Percentiles rank a stretch among this genome's conserved stretches.
Evolutionary conservation across 1,140 invertebrate genomes (phyloP).

Genomic region (Drosophila parvula): DNA sequence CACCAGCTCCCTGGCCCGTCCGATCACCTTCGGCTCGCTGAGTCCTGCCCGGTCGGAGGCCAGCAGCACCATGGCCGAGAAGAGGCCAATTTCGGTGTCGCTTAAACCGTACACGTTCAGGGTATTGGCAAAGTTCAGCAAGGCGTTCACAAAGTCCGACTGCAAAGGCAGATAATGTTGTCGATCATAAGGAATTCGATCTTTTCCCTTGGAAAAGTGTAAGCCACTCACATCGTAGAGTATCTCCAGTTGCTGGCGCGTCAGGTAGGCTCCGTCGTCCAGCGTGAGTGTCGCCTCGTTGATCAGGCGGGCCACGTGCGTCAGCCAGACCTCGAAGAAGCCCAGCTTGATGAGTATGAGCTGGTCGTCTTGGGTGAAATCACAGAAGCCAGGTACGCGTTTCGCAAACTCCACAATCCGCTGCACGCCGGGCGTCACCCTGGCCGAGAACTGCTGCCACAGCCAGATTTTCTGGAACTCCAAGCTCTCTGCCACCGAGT

Average conservation of each 20-base stretch:
- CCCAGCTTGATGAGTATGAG: conserved; percentile 97
- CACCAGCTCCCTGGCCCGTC: conserved; percentile 92
- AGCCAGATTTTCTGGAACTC: conserved; percentile 89
- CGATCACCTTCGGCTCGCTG: conserved; percentile 92
- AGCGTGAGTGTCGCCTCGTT: conserved; percentile 93
- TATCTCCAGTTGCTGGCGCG: conserved; percentile 93
- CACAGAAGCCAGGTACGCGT: conserved; percentile 94
- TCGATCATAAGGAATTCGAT: too few relatives aligned
- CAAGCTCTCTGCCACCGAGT: conserved; percentile 88
- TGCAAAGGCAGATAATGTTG: conserved; percentile 83
- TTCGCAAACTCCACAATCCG: conserved; percentile 97
- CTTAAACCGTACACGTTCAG: conserved; percentile 92
- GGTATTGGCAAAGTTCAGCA: conserved; percentile 92
- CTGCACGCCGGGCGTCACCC: conserved; percentile 93
- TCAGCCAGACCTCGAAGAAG: conserved; percentile 98
- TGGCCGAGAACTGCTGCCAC: conserved; percentile 91
- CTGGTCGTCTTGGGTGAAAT: conserved; percentile 95
- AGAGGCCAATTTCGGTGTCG: conserved; percentile 96
- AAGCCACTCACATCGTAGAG: conserved; percentile 95
- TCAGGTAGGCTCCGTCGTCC: conserved; percentile 95
- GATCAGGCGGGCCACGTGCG: conserved; percentile 93
- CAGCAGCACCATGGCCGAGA: conserved; percentile 93
- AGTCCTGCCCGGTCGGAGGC: conserved; percentile 92
- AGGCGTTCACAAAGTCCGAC: conserved; percentile 88
- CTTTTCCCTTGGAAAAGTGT: background rate